These are phyloP conservation scores for Drosophila azteca DNA, from an alignment of 1,140 invertebrate species.

Conservation along the genomic window DNA sequence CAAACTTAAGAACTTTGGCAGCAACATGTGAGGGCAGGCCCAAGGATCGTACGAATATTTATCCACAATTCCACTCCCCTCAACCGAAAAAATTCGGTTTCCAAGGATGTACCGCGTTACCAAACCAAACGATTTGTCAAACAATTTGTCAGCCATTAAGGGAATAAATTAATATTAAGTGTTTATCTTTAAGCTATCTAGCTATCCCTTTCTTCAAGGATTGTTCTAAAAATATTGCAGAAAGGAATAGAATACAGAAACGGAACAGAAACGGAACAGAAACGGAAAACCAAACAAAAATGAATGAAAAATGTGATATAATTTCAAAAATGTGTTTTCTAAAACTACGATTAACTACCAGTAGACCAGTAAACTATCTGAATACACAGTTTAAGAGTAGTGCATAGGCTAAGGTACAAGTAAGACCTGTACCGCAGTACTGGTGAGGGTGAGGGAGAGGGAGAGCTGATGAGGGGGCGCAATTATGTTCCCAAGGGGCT, in stretches of 20 bases:
- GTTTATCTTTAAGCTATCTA: constrained; percentile 55
- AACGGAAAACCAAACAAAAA: constrained; percentile 17
- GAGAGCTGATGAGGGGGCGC: constrained; percentile 35
- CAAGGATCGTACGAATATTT: no score
- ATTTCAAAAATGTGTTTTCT: constrained; percentile 79
- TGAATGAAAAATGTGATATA: constrained; percentile 71
- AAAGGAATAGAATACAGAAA: constrained; percentile 21
- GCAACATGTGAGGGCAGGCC: no score
- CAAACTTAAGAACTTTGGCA: constrained; percentile 4
- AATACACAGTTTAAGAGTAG: constrained; percentile 1
- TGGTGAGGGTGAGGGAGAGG: not conserved
- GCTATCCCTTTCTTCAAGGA: constrained; percentile 23
- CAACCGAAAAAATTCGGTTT: no score
- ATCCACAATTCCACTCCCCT: no score
- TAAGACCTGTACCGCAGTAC: constrained; percentile 35
- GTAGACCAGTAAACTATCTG: constrained; percentile 35
- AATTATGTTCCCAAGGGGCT: constrained; percentile 63
- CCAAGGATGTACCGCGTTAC: no score
- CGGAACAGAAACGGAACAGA: constrained; percentile 27
- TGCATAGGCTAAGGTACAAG: constrained; percentile 18
- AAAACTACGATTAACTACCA: constrained; percentile 15
- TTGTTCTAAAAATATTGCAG: constrained; percentile 30
- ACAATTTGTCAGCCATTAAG: constrained; percentile 18
- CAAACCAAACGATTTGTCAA: constrained; percentile 40
- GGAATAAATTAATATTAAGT: constrained; percentile 32